These are phyloP conservation scores for Andrena dorsata DNA, from an alignment of 2,888 invertebrate genomes.

Conservation along the genomic window DNA sequence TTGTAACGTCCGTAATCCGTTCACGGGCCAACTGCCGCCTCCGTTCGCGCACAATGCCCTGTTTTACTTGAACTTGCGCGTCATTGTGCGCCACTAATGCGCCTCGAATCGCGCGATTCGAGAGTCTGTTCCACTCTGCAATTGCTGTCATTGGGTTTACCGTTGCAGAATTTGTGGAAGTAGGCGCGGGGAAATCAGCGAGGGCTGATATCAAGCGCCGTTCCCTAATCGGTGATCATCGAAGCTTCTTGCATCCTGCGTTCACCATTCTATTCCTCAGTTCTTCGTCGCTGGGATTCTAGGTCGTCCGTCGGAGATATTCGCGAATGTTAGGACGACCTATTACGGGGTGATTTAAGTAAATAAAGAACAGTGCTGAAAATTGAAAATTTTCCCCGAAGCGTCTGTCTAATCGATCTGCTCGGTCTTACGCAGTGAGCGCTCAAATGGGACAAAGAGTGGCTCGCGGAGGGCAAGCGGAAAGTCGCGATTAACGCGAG, in stretches of 20 bases:
- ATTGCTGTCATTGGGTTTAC: constrained; percentile 40
- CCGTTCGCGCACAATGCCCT: constrained; percentile 63
- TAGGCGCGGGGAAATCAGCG: not conserved
- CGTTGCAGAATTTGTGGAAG: constrained; percentile 13
- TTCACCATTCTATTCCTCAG: too few relatives aligned
- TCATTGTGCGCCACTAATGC: constrained; percentile 60
- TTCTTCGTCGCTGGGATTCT: too few relatives aligned
- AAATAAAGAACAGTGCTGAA: too few relatives aligned
- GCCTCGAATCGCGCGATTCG: constrained; percentile 50
- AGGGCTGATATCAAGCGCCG: not conserved
- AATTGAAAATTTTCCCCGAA: too few relatives aligned
- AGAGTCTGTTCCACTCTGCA: constrained; percentile 10
- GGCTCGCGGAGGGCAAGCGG: constrained; percentile 52
- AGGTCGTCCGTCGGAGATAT: too few relatives aligned
- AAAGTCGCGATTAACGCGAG: constrained; percentile 68
- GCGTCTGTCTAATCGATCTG: not conserved
- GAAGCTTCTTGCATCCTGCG: too few relatives aligned
- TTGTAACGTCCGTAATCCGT: constrained; percentile 70
- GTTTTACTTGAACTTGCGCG: constrained; percentile 68
- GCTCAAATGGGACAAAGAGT: constrained; percentile 29
- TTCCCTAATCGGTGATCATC: not conserved
- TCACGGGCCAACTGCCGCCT: constrained; percentile 70
- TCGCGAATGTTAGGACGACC: too few relatives aligned
- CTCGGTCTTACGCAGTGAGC: constrained; percentile 24
- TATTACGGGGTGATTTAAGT: too few relatives aligned